Evolutionary conservation across 2,888 invertebrate genomes (phyloP).

Genomic region (Tenthredo mesomela): DNA sequence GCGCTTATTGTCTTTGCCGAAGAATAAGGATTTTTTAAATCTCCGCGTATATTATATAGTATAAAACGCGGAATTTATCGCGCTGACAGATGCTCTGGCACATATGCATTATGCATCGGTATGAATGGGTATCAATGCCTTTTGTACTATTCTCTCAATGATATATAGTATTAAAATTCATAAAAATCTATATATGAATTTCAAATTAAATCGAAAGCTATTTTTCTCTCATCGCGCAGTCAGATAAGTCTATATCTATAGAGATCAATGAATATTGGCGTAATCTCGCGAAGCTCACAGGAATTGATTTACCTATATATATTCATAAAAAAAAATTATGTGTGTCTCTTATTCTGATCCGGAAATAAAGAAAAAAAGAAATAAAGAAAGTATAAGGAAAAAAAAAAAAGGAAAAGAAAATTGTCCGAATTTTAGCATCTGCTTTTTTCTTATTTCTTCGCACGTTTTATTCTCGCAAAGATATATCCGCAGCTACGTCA

Average conservation of each 20-base stretch:
- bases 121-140: conserved; percentile 2
- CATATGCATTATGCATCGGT: conserved; percentile 9
- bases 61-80: conserved; percentile 16
- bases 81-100: conserved; percentile 6
- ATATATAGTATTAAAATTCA: neutral
- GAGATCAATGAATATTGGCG: neutral
- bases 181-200: conserved; percentile 5
- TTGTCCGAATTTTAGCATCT: neutral
- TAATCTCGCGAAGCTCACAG: neutral
- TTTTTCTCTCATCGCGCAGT: neutral
- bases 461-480: neutral
- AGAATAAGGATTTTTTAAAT: neutral
- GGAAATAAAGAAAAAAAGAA: no score
- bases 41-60: no score
- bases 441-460: neutral
- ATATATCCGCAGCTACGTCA: neutral
- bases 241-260: neutral
- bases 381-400: no score
- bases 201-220: neutral
- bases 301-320: no score
- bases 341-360: no score
- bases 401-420: no score
- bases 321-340: neutral
- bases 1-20: neutral
- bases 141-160: neutral